These are phyloP conservation scores for Magallana nippona DNA, from an alignment of 2,888 invertebrate species.

Conservation along the genomic window DNA sequence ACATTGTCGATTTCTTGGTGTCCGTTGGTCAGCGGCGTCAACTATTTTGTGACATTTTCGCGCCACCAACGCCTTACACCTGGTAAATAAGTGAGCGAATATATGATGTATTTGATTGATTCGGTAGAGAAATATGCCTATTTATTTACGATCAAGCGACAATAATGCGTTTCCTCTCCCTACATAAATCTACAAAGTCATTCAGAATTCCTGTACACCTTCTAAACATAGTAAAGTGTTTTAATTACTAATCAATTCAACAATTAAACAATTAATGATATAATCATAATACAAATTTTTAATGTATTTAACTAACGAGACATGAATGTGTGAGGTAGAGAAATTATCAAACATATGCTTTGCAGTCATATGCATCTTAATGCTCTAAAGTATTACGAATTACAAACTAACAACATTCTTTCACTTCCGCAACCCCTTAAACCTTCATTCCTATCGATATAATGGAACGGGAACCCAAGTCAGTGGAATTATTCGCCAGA, in stretches of 20 bases:
- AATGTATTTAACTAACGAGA: too few relatives aligned
- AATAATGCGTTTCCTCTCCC: not conserved
- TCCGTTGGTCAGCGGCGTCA: not conserved
- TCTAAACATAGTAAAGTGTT: too few relatives aligned
- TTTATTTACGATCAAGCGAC: not conserved
- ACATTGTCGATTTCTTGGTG: slow-evolving; percentile 10
- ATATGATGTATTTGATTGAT: not conserved
- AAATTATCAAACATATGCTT: too few relatives aligned
- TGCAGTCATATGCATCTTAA: too few relatives aligned
- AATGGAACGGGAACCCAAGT: not conserved
- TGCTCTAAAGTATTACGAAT: too few relatives aligned
- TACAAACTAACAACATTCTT: too few relatives aligned
- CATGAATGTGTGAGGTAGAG: too few relatives aligned
- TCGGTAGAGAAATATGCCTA: not conserved
- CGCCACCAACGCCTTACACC: not conserved
- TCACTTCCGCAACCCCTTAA: too few relatives aligned
- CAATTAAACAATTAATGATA: too few relatives aligned
- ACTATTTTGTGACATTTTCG: not conserved
- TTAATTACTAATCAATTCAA: too few relatives aligned
- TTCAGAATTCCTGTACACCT: not conserved
- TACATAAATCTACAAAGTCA: not conserved
- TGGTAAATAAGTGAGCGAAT: not conserved
- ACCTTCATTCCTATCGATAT: too few relatives aligned
- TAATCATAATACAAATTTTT: too few relatives aligned
- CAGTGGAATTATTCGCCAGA: not conserved